A percentile compares a stretch with the other conserved stretches of the same genome.
phyloP scores from a whole-genome alignment of 2,888 invertebrate genomes.

The Carabus problematicus region DNA sequence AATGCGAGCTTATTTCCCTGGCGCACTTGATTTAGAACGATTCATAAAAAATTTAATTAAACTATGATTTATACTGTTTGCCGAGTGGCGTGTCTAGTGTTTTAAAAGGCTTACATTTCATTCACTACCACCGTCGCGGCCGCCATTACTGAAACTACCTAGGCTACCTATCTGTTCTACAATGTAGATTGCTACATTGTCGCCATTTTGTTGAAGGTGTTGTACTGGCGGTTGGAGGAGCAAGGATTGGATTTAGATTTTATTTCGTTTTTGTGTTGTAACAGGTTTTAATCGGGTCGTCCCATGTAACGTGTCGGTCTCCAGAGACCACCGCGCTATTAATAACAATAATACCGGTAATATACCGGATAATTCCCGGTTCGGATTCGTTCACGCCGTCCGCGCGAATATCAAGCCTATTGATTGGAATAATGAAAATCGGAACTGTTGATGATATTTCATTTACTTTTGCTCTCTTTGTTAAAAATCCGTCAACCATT shows the following conservation, averaged over 20 bases:
- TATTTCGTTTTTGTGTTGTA: constrained; percentile 19
- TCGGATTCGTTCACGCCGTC: constrained; percentile 12
- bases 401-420: constrained; percentile 19
- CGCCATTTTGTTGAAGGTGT: neutral
- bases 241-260: no score
- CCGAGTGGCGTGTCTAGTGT: neutral
- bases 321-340: constrained; percentile 52
- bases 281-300: constrained; percentile 30
- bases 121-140: neutral
- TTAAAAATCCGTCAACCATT: no score
- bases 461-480: neutral
- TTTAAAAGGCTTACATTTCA: constrained; percentile 16
- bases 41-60: constrained; percentile 40
- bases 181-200: neutral
- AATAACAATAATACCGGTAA: constrained; percentile 50
- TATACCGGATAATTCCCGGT: constrained; percentile 32
- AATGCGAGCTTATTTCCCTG: constrained; percentile 25
- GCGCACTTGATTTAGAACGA: constrained; percentile 32
- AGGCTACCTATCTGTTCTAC: neutral
- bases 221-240: neutral
- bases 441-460: constrained; percentile 1
- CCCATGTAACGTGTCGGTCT: constrained; percentile 50
- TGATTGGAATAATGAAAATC: constrained; percentile 6
- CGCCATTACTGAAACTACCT: neutral
- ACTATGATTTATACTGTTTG: constrained; percentile 32